Evolutionary conservation across 1,140 invertebrate genomes (phyloP).

Genomic region (Lucilia cuprina): DNA sequence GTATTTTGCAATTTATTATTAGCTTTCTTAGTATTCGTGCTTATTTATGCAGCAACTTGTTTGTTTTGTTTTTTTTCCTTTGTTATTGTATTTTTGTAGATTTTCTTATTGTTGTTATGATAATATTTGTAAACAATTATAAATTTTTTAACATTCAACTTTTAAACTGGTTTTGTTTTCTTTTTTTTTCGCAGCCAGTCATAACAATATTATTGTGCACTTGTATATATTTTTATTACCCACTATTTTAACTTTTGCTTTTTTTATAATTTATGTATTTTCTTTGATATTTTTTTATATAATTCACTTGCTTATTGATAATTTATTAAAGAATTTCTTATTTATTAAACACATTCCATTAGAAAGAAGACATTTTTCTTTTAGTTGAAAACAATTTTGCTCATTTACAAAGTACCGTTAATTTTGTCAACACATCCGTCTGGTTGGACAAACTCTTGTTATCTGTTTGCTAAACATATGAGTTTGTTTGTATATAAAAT

Average conservation of each 20-base stretch:
- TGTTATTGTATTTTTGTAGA: neutral
- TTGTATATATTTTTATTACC: neutral
- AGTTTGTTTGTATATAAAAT: constrained; percentile 12
- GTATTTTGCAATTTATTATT: neutral
- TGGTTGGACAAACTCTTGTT: constrained; percentile 4
- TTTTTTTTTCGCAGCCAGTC: neutral
- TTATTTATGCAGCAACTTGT: neutral
- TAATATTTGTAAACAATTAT: neutral
- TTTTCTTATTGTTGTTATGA: neutral
- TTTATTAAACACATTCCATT: too few species aligned
- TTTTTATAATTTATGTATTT: neutral
- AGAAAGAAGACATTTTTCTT: neutral
- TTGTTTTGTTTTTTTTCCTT: constrained; percentile 3
- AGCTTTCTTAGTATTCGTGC: neutral
- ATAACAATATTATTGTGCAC: neutral
- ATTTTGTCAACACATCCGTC: constrained; percentile 6
- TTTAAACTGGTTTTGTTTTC: neutral
- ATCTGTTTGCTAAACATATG: constrained; percentile 2
- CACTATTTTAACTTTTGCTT: neutral
- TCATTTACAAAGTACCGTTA: neutral
- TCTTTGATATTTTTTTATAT: neutral
- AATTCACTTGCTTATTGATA: neutral
- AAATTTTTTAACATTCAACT: neutral
- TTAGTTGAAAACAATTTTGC: neutral
- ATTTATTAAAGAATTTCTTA: neutral